Conservation (phyloP, 2,888 invertebrate species). For the Spodoptera littoralis region DNA sequence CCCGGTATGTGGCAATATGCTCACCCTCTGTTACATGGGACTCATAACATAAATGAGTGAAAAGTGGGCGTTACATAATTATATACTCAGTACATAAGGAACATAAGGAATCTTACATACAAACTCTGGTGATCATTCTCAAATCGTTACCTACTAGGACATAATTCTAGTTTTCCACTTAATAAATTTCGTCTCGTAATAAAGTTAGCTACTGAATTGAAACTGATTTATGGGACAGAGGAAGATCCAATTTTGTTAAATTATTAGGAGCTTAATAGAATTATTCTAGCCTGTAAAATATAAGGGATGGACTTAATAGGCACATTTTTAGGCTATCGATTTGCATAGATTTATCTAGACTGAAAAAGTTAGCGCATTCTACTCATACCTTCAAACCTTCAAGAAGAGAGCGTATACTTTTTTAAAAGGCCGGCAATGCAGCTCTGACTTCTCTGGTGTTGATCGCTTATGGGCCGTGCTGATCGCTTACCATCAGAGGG, state of each 20-base stretch:
- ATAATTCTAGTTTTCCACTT: conserved; percentile 7
- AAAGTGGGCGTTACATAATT: too few species aligned
- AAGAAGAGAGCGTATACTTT: too few species aligned
- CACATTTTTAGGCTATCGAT: neutral
- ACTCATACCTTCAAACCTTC: too few species aligned
- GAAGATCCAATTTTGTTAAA: conserved; percentile 16
- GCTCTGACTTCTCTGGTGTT: too few species aligned
- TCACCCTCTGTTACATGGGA: too few species aligned
- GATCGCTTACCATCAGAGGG: too few species aligned
- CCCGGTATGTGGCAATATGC: too few species aligned
- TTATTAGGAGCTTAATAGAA: conserved; percentile 18
- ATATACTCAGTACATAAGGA: neutral
- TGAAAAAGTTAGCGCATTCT: too few species aligned
- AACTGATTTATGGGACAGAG: conserved; percentile 27
- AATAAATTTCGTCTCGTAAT: conserved; percentile 8
- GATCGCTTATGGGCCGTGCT: too few species aligned
- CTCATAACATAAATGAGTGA: too few species aligned
- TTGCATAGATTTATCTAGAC: neutral
- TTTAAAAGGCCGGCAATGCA: too few species aligned
- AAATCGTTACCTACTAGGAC: neutral
- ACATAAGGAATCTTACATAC: neutral
- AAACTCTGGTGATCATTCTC: neutral
- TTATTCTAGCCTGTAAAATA: conserved; percentile 7
- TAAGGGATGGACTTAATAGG: neutral
- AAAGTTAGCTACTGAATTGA: conserved; percentile 27